These are phyloP conservation scores for Actinernus sp. DNA, from an alignment of 92 coral and sea anemone genomes.

Conservation along the genomic window DNA sequence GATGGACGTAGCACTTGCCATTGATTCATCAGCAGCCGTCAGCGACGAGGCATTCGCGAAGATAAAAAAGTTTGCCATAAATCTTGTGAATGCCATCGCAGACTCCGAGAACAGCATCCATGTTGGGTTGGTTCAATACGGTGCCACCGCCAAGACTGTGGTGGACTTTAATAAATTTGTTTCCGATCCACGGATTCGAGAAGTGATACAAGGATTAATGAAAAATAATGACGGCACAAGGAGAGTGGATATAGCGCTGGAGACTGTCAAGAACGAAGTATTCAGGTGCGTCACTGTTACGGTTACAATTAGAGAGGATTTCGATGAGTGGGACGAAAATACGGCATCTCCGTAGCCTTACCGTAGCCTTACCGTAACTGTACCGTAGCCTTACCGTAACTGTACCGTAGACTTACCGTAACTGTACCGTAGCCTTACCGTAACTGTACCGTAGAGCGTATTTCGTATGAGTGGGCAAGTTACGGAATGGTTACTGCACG, in stretches of 20 bases:
- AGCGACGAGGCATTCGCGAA: slow-evolving; percentile 18
- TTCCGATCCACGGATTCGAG: slow-evolving; percentile 21
- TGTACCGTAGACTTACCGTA: no score
- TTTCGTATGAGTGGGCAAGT: no score
- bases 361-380: no score
- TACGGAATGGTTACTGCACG: no score
- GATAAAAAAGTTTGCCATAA: slow-evolving; percentile 9
- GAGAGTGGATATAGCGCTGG: slow-evolving; percentile 46
- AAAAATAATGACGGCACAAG: slow-evolving; percentile 21
- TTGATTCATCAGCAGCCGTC: slow-evolving; percentile 46
- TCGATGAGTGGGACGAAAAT: no score
- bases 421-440: no score
- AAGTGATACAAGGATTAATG: slow-evolving; percentile 11
- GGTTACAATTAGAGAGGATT: no score
- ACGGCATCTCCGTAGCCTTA: no score
- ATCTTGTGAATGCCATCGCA: slow-evolving; percentile 21
- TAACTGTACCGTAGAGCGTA: no score
- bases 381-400: no score
- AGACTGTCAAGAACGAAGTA: slow-evolving; percentile 50
- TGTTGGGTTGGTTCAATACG: slow-evolving; percentile 51
- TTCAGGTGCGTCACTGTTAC: slow-evolving; percentile 23
- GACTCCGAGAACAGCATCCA: slow-evolving; percentile 45
- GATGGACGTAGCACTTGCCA: slow-evolving; percentile 41
- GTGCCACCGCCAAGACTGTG: slow-evolving; percentile 20
- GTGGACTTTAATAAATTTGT: slow-evolving; percentile 47